phyloP scores from a whole-genome alignment of 2,113 vertebrate species.

The Propithecus coquereli region DNA sequence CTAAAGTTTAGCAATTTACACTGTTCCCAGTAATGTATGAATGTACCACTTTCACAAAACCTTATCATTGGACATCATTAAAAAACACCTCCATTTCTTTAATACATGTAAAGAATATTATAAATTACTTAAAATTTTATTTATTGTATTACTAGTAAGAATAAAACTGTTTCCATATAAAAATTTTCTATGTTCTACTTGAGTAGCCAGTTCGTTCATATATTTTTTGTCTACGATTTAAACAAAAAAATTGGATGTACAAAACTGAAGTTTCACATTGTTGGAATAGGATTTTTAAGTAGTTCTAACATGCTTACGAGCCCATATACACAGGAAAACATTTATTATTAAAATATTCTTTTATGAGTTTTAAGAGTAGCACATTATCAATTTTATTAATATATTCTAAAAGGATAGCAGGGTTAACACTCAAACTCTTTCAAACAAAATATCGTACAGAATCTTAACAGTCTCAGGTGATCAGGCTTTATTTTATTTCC shows the following conservation, averaged over 20 bases:
- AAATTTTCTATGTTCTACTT: not conserved
- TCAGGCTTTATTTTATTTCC: not conserved
- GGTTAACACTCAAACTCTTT: not conserved
- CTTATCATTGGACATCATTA: not conserved
- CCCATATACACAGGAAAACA: not conserved
- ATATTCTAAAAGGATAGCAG: not conserved
- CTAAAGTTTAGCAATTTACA: constrained; percentile 18
- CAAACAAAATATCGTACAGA: not conserved
- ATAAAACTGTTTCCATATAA: not conserved
- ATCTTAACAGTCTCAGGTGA: not conserved
- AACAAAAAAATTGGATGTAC: not conserved
- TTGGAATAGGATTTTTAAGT: not conserved
- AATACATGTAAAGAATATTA: not conserved
- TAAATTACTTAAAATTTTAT: constrained; percentile 31
- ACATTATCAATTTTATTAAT: not conserved
- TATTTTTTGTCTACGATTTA: not conserved
- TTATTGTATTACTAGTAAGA: not conserved
- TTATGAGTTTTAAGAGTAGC: not conserved
- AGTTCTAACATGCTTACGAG: not conserved
- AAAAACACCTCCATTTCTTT: not conserved
- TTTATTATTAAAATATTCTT: not conserved
- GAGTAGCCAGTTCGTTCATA: not conserved
- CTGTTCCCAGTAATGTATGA: not conserved
- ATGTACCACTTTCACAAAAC: not conserved
- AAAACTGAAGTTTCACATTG: not conserved